Percentiles rank a stretch among this genome's conserved stretches.
Evolutionary conservation across 2,113 vertebrate genomes (phyloP).

Genomic region (Ornithorhynchus anatinus): DNA sequence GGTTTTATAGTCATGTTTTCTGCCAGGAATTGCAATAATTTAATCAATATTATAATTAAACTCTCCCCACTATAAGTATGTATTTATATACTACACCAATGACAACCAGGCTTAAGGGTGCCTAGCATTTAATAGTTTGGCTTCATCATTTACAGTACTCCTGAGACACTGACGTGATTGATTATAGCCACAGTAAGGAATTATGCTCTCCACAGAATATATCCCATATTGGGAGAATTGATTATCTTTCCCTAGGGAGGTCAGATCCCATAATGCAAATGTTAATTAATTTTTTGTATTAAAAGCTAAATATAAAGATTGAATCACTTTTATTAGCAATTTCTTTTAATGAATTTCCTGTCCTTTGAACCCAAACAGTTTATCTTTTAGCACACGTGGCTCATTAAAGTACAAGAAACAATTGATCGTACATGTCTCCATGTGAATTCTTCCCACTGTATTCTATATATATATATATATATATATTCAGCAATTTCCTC

Average conservation of each 20-base stretch:
- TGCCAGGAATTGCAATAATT: constrained; percentile 49
- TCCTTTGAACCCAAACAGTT: constrained; percentile 64
- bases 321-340: constrained; percentile 77
- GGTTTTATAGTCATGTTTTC: constrained; percentile 34
- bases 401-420: constrained; percentile 34
- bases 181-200: constrained; percentile 74
- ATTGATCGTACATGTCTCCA: constrained; percentile 7
- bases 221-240: constrained; percentile 64
- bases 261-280: constrained; percentile 65
- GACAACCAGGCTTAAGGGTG: constrained; percentile 61
- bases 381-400: constrained; percentile 45
- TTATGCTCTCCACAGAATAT: constrained; percentile 65
- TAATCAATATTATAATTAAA: constrained; percentile 71
- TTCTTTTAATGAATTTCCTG: constrained; percentile 68
- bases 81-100: constrained; percentile 55
- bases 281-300: constrained; percentile 83
- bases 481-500: background rate
- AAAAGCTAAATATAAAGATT: constrained; percentile 80
- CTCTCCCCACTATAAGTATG: constrained; percentile 47
- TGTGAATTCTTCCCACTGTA: background rate
- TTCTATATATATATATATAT: constrained; percentile 4
- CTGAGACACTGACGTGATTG: constrained; percentile 75
- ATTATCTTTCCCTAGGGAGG: constrained; percentile 72
- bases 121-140: constrained; percentile 62
- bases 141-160: constrained; percentile 68